Evolutionary conservation across 2,113 vertebrate genomes (phyloP), one percentile per base, ranked within the genome.

Genomic region (Hippocampus abdominalis): DNA sequence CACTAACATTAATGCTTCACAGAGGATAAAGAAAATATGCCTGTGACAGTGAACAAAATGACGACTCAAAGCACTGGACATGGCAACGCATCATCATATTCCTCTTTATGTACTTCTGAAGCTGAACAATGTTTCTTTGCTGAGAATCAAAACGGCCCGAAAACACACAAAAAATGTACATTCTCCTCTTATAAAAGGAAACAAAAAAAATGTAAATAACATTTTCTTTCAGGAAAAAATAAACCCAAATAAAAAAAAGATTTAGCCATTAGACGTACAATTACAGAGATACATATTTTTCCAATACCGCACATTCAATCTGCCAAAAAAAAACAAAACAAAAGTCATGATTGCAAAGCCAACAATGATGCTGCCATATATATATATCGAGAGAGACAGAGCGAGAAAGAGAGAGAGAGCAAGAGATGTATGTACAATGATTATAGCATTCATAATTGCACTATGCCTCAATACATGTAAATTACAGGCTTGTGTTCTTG

Each of bases 271-370:
- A 92, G 94, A 96, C 94, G 92, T 94, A 95, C 93, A 96, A 93
- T 95, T 95, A 97, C 94, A 95, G 92, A 94, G 94, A 94, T 96
- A 96, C 94, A 95, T 95, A 94, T 91, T 90, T 91, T 93, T 18
- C 27, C 93, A 94, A 95, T 92, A 95, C 92, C 87, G 91, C 94
- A 97, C 95, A 96, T 96, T 96, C 95, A 95, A 91, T 94, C 93
- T 94, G 95, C 94, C 93, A 93, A 92, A 60, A 12, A 12, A 10
- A 56, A 57, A 60, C 2, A 7, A 59, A 59, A 8, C 16, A 81
- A 81, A 94, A 91, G 89, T 92, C 90, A 95, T 94, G 94, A 95
- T 94, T 95, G 95, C 91, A 95, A 95, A 97, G 95, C 94, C 92
- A 93, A 91, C 93, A 95, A 92, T 93, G 92, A 94, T 93, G 91